A percentile compares a stretch with the other conserved stretches of the same genome.
Evolutionary conservation across 2,113 vertebrate genomes (phyloP).

Genomic region (Gymnocephalus cernua): DNA sequence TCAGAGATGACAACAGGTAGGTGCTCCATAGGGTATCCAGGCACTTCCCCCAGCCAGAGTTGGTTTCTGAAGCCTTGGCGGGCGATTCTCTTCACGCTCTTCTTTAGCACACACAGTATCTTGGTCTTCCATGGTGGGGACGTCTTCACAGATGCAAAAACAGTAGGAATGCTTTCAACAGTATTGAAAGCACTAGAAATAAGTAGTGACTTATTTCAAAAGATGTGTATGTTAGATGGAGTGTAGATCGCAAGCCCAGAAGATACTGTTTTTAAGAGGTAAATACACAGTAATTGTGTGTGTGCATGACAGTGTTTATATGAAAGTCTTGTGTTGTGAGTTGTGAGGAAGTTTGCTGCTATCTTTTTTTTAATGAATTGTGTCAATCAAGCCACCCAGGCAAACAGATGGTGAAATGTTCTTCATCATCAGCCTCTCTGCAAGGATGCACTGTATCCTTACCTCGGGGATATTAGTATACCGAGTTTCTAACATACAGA

Average conservation of each 20-base stretch:
- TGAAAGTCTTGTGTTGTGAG: background rate
- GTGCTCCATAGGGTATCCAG: conserved; percentile 84
- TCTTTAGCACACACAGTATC: conserved; percentile 83
- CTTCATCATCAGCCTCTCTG: background rate
- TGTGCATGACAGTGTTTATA: background rate
- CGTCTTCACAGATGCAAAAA: conserved; percentile 76
- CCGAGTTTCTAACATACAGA: conserved; percentile 6
- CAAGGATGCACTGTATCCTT: background rate
- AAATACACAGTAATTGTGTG: background rate
- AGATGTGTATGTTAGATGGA: conserved; percentile 59
- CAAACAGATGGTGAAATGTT: background rate
- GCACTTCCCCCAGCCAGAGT: conserved; percentile 77
- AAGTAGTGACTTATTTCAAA: conserved; percentile 86
- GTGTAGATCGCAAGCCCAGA: conserved; percentile 11
- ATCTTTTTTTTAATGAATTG: background rate
- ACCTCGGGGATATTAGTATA: background rate
- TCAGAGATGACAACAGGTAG: conserved; percentile 83
- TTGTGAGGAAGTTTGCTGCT: background rate
- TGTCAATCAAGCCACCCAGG: background rate
- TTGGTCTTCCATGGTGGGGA: conserved; percentile 81
- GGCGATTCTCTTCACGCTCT: conserved; percentile 61
- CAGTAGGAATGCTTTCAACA: conserved; percentile 82
- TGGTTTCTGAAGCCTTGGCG: conserved; percentile 70
- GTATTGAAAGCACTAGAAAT: conserved; percentile 84
- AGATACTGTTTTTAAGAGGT: background rate